A percentile compares a stretch with the other conserved stretches of the same genome.
These are phyloP conservation scores for Atrichornis clamosus DNA, from an alignment of 2,113 vertebrate genomes.

Conservation along the genomic window DNA sequence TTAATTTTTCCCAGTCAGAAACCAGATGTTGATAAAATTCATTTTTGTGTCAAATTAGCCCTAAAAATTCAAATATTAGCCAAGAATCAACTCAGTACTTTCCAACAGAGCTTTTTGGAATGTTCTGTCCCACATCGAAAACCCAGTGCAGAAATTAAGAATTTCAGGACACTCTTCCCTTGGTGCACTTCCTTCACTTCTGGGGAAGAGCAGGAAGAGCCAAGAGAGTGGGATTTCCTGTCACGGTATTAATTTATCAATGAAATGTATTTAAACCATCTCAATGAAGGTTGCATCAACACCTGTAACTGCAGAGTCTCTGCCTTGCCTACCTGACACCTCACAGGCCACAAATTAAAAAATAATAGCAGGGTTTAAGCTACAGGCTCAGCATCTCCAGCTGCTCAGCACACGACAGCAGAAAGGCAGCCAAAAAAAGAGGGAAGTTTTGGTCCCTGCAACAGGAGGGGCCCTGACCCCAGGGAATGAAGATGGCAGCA, in stretches of 20 bases:
- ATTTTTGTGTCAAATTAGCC: not conserved
- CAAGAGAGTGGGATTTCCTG: not conserved
- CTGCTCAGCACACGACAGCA: not conserved
- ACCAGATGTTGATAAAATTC: fast-evolving
- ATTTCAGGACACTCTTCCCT: not conserved
- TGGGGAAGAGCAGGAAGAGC: not conserved
- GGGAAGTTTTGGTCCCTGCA: not conserved
- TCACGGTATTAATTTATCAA: not conserved
- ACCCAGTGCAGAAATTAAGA: not conserved
- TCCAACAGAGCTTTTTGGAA: not conserved
- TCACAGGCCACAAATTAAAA: not conserved
- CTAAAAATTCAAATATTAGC: not conserved
- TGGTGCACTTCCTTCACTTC: not conserved
- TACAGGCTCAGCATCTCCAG: not conserved
- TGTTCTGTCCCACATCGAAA: not conserved
- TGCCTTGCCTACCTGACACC: not conserved
- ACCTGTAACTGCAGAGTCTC: not conserved
- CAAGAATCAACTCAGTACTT: not conserved
- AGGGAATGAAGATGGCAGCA: not conserved
- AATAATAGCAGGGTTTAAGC: not conserved
- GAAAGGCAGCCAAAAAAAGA: not conserved
- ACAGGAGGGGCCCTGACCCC: not conserved
- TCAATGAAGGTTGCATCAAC: not conserved
- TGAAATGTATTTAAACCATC: not conserved
- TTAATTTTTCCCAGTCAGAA: not conserved